Conservation (phyloP, 2,113 vertebrate genomes). For the Hypanus sabinus region DNA sequence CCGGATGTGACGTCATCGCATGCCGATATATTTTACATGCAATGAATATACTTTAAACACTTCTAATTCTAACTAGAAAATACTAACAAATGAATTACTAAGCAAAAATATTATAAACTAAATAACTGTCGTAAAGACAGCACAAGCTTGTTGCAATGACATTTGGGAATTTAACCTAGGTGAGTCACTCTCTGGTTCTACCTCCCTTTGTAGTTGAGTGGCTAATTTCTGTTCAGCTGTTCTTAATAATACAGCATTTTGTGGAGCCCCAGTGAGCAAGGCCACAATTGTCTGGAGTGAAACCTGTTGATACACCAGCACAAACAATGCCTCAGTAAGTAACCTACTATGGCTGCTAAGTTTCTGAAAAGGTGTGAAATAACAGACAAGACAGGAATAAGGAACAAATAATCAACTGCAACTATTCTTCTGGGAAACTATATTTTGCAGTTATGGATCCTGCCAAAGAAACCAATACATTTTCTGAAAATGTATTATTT, state of each 20-base stretch:
- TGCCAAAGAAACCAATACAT: background rate
- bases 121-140: too few relatives aligned
- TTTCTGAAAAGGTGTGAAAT: background rate
- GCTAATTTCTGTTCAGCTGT: background rate
- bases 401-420: background rate
- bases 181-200: background rate
- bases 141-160: background rate
- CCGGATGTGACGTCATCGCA: too few relatives aligned
- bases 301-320: background rate
- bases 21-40: too few relatives aligned
- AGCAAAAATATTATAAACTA: too few relatives aligned
- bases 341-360: background rate
- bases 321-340: background rate
- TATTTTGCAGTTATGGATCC: background rate
- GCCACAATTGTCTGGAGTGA: background rate
- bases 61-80: too few relatives aligned
- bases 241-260: background rate
- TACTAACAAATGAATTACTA: too few relatives aligned
- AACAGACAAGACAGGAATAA: background rate
- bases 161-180: background rate
- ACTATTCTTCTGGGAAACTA: background rate
- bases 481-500: constrained; percentile 19
- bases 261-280: background rate
- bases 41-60: too few relatives aligned
- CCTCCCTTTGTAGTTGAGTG: background rate